Evolutionary conservation across 2,888 invertebrate genomes (phyloP).

Genomic region (Steinernema hermaphroditum): DNA sequence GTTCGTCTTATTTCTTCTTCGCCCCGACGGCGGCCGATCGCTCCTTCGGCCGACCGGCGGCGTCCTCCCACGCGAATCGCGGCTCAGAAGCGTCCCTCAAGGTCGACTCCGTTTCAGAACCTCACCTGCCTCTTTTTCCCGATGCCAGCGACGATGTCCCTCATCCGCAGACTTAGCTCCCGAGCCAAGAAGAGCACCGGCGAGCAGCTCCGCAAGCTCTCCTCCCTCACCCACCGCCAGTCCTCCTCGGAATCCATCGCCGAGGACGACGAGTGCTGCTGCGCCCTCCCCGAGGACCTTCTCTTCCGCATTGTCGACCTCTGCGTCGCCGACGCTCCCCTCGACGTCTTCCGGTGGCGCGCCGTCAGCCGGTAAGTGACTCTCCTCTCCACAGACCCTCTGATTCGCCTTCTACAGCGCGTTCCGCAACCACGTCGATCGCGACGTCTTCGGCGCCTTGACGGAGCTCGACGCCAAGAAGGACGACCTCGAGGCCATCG

Average conservation of each 20-base stretch:
- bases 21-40: slow-evolving; percentile 14
- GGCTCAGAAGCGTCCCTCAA: too few species aligned
- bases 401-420: neutral
- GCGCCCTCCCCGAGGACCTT: slow-evolving; percentile 2
- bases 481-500: neutral
- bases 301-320: slow-evolving; percentile 19
- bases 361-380: slow-evolving; percentile 18
- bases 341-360: slow-evolving; percentile 18
- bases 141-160: slow-evolving; percentile 27
- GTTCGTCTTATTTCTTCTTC: slow-evolving; percentile 24
- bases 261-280: slow-evolving; percentile 22
- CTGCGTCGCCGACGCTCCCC: neutral
- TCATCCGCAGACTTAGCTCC: slow-evolving; percentile 24
- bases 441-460: neutral
- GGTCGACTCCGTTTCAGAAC: slow-evolving; percentile 3
- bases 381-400: neutral
- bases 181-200: slow-evolving; percentile 28
- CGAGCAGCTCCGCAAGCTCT: slow-evolving; percentile 25
- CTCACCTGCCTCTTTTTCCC: neutral
- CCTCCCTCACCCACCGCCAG: neutral
- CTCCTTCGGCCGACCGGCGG: slow-evolving; percentile 16
- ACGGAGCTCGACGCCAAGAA: slow-evolving; percentile 21
- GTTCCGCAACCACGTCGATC: slow-evolving; percentile 16
- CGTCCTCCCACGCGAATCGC: slow-evolving; percentile 9
- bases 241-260: slow-evolving; percentile 16